phyloP scores from a whole-genome alignment of 2,113 vertebrate genomes.

The Petrocephalus microphthalmus region DNA sequence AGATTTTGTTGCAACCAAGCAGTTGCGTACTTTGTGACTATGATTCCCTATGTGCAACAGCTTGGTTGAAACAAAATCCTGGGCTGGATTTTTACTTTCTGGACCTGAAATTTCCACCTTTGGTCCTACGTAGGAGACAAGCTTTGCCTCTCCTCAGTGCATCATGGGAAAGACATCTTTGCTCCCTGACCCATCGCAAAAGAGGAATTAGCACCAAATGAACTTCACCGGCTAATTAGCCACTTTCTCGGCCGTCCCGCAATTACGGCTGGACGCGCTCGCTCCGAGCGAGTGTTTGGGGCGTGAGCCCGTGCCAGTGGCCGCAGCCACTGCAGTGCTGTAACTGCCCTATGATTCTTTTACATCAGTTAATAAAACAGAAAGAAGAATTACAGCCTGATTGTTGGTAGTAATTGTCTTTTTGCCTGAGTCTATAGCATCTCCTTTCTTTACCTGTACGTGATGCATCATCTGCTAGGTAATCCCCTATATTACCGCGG shows the following conservation, averaged over 20 bases:
- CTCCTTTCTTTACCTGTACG: neutral
- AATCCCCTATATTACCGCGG: neutral
- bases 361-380: neutral
- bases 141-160: neutral
- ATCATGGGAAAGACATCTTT: neutral
- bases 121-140: neutral
- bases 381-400: neutral
- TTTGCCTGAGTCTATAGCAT: neutral
- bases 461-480: neutral
- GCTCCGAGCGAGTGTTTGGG: neutral
- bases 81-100: too few relatives aligned
- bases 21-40: too few relatives aligned
- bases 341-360: neutral
- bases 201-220: slow-evolving; percentile 5
- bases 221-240: slow-evolving; percentile 1
- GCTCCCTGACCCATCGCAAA: neutral
- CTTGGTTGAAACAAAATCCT: too few relatives aligned
- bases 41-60: too few relatives aligned
- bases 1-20: too few relatives aligned
- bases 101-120: too few relatives aligned
- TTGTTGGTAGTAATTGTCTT: neutral
- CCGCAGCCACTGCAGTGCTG: neutral
- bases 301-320: neutral
- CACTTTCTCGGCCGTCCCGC: neutral
- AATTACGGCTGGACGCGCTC: neutral